A percentile compares a stretch with the other conserved stretches of the same genome.
These are phyloP conservation scores for Notarius quadriscutis DNA, from an alignment of 2,113 vertebrate species.

Conservation along the genomic window DNA sequence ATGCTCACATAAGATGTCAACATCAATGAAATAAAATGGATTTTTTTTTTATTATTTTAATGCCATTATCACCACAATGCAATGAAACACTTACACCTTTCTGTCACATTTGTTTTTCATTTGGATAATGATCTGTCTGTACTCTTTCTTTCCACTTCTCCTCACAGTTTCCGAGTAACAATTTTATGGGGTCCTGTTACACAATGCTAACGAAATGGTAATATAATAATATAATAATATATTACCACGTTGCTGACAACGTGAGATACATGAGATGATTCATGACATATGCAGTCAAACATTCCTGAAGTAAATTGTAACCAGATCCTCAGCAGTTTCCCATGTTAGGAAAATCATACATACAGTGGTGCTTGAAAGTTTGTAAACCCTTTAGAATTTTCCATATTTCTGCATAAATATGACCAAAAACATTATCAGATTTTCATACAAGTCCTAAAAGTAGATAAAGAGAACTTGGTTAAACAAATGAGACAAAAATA, in stretches of 20 bases:
- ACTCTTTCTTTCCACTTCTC: not conserved
- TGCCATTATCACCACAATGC: not conserved
- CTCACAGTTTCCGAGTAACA: not conserved
- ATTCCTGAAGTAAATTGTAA: not conserved
- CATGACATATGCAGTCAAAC: not conserved
- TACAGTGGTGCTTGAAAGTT: not conserved
- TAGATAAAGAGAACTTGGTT: no score
- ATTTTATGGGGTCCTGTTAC: not conserved
- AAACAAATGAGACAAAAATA: no score
- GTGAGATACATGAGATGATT: not conserved
- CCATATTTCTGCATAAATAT: no score
- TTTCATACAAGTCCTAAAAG: no score
- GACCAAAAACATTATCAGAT: no score
- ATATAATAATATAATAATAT: not conserved
- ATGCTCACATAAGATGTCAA: not conserved
- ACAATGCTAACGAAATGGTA: not conserved
- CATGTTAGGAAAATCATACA: no score
- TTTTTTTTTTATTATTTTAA: not conserved
- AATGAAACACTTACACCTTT: not conserved
- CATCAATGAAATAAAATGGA: not conserved
- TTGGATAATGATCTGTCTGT: not conserved
- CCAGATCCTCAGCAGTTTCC: not conserved
- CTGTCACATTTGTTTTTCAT: not conserved
- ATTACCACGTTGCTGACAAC: slow-evolving; percentile 2
- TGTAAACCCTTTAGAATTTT: no score